Evolutionary conservation across 2,888 invertebrate species (phyloP).

Genomic region (Acrocyrtus sp.): DNA sequence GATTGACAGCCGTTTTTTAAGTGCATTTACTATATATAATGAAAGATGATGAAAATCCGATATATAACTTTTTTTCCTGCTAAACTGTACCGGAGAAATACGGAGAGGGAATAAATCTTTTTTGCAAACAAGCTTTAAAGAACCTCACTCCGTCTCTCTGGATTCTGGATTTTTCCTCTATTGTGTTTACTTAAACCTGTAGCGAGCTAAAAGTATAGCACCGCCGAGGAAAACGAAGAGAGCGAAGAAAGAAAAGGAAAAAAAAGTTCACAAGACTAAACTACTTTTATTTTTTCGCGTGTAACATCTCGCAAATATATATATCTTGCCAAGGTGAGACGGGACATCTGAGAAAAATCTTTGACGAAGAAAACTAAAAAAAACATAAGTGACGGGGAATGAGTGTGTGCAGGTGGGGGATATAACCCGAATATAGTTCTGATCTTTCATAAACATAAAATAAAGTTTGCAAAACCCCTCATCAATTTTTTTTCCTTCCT

Average conservation of each 20-base stretch:
- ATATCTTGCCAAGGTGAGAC: neutral
- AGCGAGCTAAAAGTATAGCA: constrained; percentile 4
- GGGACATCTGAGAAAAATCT: neutral
- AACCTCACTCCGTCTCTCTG: no score
- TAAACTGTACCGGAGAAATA: neutral
- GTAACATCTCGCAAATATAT: neutral
- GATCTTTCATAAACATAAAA: no score
- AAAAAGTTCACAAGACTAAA: neutral
- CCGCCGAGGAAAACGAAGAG: neutral
- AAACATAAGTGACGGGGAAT: no score
- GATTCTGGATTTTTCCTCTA: no score
- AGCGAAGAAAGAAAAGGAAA: constrained; percentile 9
- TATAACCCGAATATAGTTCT: no score
- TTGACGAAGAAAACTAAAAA: no score
- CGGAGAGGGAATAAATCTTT: constrained; percentile 11
- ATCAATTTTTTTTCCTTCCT: no score
- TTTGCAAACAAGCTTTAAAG: constrained; percentile 25
- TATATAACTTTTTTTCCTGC: neutral
- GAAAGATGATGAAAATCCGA: no score
- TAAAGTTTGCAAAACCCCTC: no score
- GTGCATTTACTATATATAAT: no score
- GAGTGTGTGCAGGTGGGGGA: no score
- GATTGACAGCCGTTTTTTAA: no score
- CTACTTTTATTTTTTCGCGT: neutral
- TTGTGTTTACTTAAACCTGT: constrained; percentile 3